Evolutionary conservation across 2,113 vertebrate species (phyloP).

Genomic region (Cololabis saira): DNA sequence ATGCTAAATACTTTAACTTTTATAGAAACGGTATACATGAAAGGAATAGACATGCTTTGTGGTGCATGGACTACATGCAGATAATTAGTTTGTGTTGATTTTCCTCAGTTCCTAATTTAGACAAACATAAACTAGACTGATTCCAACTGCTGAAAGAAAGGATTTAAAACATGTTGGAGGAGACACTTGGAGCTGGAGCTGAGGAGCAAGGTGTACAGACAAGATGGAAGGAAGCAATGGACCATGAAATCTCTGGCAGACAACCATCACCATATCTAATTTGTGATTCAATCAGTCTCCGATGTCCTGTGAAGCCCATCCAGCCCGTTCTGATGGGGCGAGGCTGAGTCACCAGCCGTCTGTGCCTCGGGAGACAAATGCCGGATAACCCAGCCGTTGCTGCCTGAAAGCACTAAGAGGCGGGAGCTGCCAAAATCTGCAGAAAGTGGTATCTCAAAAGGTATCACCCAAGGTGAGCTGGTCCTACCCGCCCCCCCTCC

Average conservation of each 20-base stretch:
- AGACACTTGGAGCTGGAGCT: conserved; percentile 1
- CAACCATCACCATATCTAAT: conserved; percentile 44
- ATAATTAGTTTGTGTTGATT: no score
- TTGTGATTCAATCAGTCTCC: conserved; percentile 59
- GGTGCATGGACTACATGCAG: background rate
- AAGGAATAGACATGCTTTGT: background rate
- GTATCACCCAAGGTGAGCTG: conserved; percentile 24
- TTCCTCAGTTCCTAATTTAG: background rate
- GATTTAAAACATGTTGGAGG: conserved; percentile 20
- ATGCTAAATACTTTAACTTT: background rate
- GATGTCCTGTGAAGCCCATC: conserved; percentile 44
- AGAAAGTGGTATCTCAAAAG: conserved; percentile 30
- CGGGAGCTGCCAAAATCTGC: background rate
- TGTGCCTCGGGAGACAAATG: conserved; percentile 19
- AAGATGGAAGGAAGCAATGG: conserved; percentile 46
- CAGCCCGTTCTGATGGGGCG: conserved; percentile 16
- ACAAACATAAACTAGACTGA: conserved; percentile 11
- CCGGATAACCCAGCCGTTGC: conserved; percentile 17
- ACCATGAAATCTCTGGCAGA: conserved; percentile 49
- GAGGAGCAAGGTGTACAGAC: conserved; percentile 36
- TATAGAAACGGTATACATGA: no score
- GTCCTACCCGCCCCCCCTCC: background rate
- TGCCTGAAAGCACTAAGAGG: conserved; percentile 21
- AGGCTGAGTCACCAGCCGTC: conserved; percentile 41
- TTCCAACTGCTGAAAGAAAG: conserved; percentile 15